Percentiles rank a stretch among this genome's conserved stretches.
These are phyloP conservation scores for Limnothrissa miodon DNA, from an alignment of 2,113 vertebrate genomes.

Conservation along the genomic window DNA sequence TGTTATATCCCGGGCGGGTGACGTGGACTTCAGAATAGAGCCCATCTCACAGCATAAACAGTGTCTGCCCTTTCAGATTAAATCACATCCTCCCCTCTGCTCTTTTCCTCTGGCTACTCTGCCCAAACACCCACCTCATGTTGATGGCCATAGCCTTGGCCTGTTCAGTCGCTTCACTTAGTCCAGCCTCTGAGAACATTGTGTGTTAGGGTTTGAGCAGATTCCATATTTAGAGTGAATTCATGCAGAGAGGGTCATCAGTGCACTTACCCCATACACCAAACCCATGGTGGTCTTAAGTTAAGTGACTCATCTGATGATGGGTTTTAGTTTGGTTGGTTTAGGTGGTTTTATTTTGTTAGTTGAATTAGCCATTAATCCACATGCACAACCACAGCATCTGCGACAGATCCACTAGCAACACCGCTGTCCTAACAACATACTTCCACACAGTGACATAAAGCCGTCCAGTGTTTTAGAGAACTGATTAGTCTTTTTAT, in stretches of 20 bases:
- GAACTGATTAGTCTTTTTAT: background rate
- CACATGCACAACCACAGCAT: background rate
- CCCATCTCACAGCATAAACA: background rate
- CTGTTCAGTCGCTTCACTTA: background rate
- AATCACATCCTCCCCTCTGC: background rate
- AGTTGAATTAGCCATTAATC: background rate
- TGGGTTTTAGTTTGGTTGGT: background rate
- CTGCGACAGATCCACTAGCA: background rate
- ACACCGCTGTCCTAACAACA: background rate
- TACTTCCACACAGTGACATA: background rate
- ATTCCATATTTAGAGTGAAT: constrained; percentile 5
- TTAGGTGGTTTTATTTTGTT: background rate
- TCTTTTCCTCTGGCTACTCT: background rate
- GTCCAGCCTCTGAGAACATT: background rate
- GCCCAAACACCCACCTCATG: background rate
- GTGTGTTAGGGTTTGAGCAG: background rate
- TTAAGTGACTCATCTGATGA: background rate
- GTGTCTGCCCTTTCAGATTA: background rate
- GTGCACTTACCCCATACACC: background rate
- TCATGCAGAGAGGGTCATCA: constrained; percentile 6
- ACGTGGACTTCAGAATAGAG: background rate
- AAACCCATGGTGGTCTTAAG: background rate
- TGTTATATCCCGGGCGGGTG: background rate
- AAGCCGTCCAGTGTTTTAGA: background rate
- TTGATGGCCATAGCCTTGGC: background rate